Base-by-base conservation (phyloP, 2,888 invertebrate species). In the Drosophila eohydei region DNA sequence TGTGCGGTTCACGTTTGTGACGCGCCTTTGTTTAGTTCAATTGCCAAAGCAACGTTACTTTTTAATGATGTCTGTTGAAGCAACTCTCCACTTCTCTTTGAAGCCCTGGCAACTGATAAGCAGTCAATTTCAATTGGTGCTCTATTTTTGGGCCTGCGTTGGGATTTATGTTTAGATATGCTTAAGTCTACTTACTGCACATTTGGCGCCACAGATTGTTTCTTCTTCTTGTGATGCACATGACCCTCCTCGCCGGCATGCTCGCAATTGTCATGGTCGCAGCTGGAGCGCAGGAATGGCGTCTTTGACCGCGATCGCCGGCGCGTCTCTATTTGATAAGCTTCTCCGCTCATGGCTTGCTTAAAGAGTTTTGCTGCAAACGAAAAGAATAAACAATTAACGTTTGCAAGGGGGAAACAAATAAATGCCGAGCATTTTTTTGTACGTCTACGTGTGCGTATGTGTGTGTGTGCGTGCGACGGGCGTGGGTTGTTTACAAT, bases 251-350 rank as follows among this genome's bases (percentile, higher is more conserved):
- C 94, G 36, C 93, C 94, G 50, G 92, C 92, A 74, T 94, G 94
- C 30, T 92, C 90, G 89, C 95, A 95, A 78, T 93, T 93, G 90
- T 95, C 95, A 78, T 93, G 94, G 91, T 95, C 95, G 85, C 94
- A 94, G 83, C 93, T 94, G 63, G 94, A 94, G 76, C 94, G 93
- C 81, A 94, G 91, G 90, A 95, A 95, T 75, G 96, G 95, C 86
- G 96, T 95, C 90, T 94, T 95, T 41, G 96, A 96, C 82, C 95
- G 94, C 84, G 95, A 95, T 93, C 95, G 94, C 92, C 95, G 95
- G 92, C 95, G 93, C 91, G 95, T 94, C 93, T 94, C 94, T 82
- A 93, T 93, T 64, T 88, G 88, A 73, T 90, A 90, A 14, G 55
- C 58, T 52, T 86, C 80, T 36, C 90, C 91, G 73, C 88, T 91